phyloP scores from a whole-genome alignment of 2,888 invertebrate species.

The Lithophane socia region DNA sequence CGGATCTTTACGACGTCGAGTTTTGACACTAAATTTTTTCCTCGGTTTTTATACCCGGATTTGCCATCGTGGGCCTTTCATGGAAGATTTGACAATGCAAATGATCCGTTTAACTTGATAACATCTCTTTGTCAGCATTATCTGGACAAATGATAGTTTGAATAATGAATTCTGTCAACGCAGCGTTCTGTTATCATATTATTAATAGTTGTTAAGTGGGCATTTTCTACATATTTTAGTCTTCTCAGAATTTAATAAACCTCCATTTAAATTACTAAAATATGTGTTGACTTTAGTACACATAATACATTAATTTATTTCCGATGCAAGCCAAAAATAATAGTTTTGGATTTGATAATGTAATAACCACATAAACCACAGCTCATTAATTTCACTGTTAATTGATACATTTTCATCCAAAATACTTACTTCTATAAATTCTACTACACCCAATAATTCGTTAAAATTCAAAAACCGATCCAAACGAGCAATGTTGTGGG shows the following conservation, averaged over 20 bases:
- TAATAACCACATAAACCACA: too few species aligned
- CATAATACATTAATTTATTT: neutral
- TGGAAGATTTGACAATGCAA: slow-evolving; percentile 62
- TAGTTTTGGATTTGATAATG: neutral
- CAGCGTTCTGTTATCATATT: neutral
- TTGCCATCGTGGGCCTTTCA: slow-evolving; percentile 51
- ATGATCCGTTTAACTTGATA: slow-evolving; percentile 60
- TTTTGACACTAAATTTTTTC: slow-evolving; percentile 60
- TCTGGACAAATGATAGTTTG: slow-evolving; percentile 38
- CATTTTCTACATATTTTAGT: neutral
- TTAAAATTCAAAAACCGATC: slow-evolving; percentile 1
- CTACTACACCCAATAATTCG: neutral
- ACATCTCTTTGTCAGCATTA: slow-evolving; percentile 49
- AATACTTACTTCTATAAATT: too few species aligned
- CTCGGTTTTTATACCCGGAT: slow-evolving; percentile 54
- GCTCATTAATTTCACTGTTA: neutral
- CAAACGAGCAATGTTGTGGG: neutral
- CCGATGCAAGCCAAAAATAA: neutral
- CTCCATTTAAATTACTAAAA: too few species aligned
- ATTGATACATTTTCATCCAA: neutral
- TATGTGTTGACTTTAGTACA: neutral
- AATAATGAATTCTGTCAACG: slow-evolving; percentile 6
- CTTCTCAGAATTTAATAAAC: neutral
- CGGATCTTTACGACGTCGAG: slow-evolving; percentile 56
- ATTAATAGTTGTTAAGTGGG: too few species aligned